These are phyloP conservation scores for Listrodromus nycthemerus DNA, from an alignment of 2,888 invertebrate species.

Conservation along the genomic window DNA sequence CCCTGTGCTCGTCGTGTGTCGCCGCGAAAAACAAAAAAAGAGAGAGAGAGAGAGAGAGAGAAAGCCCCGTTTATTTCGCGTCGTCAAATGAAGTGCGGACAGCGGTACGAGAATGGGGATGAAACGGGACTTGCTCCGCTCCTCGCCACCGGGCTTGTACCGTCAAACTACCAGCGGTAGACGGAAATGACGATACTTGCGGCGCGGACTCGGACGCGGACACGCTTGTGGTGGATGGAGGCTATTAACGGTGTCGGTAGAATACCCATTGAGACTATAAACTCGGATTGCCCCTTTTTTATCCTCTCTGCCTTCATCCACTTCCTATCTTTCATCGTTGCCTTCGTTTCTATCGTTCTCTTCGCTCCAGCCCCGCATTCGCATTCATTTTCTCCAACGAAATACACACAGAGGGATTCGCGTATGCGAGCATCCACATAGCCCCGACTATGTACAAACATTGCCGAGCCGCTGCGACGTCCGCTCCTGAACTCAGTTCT, in stretches of 20 bases:
- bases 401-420: constrained; percentile 9
- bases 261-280: constrained; percentile 62
- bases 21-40: neutral
- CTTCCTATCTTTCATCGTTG: constrained; percentile 26
- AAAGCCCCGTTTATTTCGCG: constrained; percentile 35
- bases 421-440: constrained; percentile 4
- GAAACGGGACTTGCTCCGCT: constrained; percentile 43
- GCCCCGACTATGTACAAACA: constrained; percentile 24
- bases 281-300: constrained; percentile 52
- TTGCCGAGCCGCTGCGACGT: constrained; percentile 18
- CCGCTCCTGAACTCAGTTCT: constrained; percentile 55
- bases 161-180: constrained; percentile 60
- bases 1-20: neutral
- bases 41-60: neutral
- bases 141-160: constrained; percentile 26
- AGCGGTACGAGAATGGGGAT: constrained; percentile 38
- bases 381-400: constrained; percentile 52
- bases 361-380: constrained; percentile 34
- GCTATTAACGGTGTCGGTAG: constrained; percentile 64
- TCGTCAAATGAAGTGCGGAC: constrained; percentile 24
- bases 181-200: constrained; percentile 64
- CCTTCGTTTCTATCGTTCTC: constrained; percentile 16
- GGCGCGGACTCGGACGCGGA: constrained; percentile 46
- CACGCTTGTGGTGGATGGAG: constrained; percentile 12
- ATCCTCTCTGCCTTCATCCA: constrained; percentile 25